These are phyloP conservation scores for Eurystomus glaucurus DNA, from an alignment of 2,797 vertebrate genomes.

Conservation along the genomic window DNA sequence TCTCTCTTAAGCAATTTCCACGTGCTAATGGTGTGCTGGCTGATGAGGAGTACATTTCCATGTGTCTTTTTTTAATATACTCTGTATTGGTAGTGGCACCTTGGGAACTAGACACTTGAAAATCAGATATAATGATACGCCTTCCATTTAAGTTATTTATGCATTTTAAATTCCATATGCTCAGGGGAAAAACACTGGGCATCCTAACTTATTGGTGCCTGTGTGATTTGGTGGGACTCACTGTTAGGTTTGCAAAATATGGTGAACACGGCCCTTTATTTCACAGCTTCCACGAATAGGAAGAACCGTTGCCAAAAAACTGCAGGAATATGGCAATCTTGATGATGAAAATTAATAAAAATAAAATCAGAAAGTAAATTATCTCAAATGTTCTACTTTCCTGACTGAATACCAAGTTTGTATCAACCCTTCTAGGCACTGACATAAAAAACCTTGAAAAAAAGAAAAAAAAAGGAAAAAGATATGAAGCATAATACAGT, in stretches of 20 bases:
- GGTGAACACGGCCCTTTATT: neutral
- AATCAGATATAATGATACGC: neutral
- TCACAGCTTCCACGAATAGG: neutral
- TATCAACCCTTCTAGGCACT: slow-evolving; percentile 42
- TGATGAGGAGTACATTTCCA: neutral
- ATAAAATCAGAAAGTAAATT: slow-evolving; percentile 10
- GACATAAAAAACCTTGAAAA: slow-evolving; percentile 31
- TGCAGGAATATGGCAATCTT: neutral
- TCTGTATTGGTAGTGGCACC: neutral
- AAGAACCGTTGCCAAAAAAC: neutral
- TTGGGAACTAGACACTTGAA: neutral
- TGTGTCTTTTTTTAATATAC: neutral
- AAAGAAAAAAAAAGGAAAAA: slow-evolving; percentile 18
- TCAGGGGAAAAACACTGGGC: neutral
- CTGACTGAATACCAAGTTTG: neutral
- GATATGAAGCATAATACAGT: slow-evolving; percentile 19
- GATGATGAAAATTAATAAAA: neutral
- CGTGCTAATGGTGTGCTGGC: neutral
- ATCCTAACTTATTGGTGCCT: neutral
- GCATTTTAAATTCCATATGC: neutral
- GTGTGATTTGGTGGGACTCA: neutral
- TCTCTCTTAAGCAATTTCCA: neutral
- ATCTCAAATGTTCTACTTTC: neutral
- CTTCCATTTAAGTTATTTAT: neutral
- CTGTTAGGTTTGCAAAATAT: neutral